Evolutionary conservation across 2,797 vertebrate species (phyloP), one percentile per base, ranked within the genome.

Genomic region (Myotis daubentonii): DNA sequence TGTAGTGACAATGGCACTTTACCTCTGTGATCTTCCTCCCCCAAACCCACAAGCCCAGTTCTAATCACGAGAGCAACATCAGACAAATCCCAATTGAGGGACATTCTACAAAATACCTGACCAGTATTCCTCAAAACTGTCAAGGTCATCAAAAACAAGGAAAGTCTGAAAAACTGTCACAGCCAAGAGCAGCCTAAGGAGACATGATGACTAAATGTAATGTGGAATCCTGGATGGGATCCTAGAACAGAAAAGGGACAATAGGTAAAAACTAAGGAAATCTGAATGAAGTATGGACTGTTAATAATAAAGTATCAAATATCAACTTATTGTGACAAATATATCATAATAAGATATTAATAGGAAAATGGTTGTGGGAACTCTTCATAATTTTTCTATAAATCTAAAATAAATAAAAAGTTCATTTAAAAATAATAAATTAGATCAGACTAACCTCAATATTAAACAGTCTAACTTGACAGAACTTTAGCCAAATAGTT

Each of bases 121-220:
- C 79, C 86, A 92, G 94, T 68, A 95, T 75, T 83, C 65, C 94
- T 95, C 94, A 95, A 89, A 96, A 94, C 70, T 95, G 80, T 92
- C 92, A 92, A 89, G 74, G 75, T 83, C 86, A 95, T 92, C 81
- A 94, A 93, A 96, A 93, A 95, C 88, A 96, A 96, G 79, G 88
- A 88, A 93, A 79, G 88, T 88, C 87, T 94, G 80, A 97, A 89
- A 94, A 95, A 86, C 4, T 89, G 90, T 83, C 87, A 93, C 44
- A 92, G 75, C 51, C 81, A 87, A 94, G 89, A 89, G 86, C 75
- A 92, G 80, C 74, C 86, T 92, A 94, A 76, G 70, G 55, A 88
- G 81, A 89, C 89, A 96, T 70, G 83, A 76, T 1, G 72, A 93
- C 85, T 95, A 95, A 96, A 88, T 47, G 91, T 87, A 86, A 87